These are phyloP conservation scores for Globodera rostochiensis DNA, from an alignment of 1,140 invertebrate species.

Conservation along the genomic window DNA sequence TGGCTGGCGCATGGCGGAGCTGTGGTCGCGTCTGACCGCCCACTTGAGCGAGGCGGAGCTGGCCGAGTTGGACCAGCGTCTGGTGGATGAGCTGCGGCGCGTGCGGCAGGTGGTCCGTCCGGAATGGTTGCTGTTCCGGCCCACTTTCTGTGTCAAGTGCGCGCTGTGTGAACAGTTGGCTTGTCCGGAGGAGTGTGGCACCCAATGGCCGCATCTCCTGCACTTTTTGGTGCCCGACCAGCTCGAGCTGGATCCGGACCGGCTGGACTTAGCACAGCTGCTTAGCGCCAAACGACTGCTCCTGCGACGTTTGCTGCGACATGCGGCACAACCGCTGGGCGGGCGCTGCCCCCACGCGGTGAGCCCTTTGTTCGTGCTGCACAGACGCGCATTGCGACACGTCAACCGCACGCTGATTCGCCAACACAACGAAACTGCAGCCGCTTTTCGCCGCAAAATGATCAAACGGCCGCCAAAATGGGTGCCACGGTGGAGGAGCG, in stretches of 20 bases:
- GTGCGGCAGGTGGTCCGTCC: constrained; percentile 3
- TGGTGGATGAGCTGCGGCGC: constrained; percentile 17
- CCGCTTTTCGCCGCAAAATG: neutral
- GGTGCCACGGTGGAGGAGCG: constrained; percentile 27
- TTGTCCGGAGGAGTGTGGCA: neutral
- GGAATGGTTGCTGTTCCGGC: constrained; percentile 26
- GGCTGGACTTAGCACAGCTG: constrained; percentile 6
- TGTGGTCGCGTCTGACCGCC: constrained; percentile 21
- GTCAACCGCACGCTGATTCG: constrained; percentile 5
- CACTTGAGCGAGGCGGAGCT: constrained; percentile 16
- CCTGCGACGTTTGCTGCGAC: neutral
- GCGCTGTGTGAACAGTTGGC: constrained; percentile 7
- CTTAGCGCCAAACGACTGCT: constrained; percentile 12
- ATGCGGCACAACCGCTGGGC: neutral
- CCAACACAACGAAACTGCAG: neutral
- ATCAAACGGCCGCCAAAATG: constrained; percentile 15
- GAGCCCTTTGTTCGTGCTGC: constrained; percentile 20
- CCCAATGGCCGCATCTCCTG: constrained; percentile 17
- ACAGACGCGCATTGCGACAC: constrained; percentile 19
- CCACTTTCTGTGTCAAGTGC: constrained; percentile 16
- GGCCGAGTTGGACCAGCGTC: constrained; percentile 19
- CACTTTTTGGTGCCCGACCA: constrained; percentile 18
- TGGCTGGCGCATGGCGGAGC: neutral
- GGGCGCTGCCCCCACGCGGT: constrained; percentile 8
- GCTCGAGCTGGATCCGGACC: neutral